Evolutionary conservation across 2,797 vertebrate species (phyloP).

Genomic region (Chaenodraco wilsoni): DNA sequence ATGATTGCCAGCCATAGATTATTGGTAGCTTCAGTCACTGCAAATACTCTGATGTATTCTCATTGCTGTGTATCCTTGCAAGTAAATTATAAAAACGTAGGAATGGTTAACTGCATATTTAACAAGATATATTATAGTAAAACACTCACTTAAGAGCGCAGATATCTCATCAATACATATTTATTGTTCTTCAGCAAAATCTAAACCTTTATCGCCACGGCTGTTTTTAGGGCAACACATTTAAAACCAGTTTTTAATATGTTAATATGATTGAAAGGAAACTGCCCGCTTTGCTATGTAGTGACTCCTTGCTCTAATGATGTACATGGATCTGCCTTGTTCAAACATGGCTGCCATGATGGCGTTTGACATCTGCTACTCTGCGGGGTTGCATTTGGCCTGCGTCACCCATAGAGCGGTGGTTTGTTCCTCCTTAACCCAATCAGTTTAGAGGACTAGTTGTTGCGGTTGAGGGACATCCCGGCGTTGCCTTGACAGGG

Average conservation of each 20-base stretch:
- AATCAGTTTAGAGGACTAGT: slow-evolving; percentile 1
- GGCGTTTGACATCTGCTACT: slow-evolving; percentile 69
- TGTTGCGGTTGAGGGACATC: slow-evolving; percentile 16
- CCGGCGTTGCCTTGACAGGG: background rate
- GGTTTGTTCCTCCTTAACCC: slow-evolving; percentile 39
- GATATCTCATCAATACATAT: background rate
- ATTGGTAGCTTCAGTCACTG: background rate
- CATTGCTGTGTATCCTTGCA: background rate
- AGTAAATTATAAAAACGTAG: background rate
- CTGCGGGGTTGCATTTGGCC: slow-evolving; percentile 55
- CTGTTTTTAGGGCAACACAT: background rate
- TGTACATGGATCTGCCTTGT: slow-evolving; percentile 36
- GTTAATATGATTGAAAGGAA: slow-evolving; percentile 2
- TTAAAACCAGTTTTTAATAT: slow-evolving; percentile 3
- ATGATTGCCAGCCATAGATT: background rate
- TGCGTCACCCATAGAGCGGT: slow-evolving; percentile 31
- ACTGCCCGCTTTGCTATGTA: slow-evolving; percentile 5
- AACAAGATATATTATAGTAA: background rate
- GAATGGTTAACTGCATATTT: background rate
- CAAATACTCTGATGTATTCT: background rate
- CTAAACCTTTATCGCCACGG: background rate
- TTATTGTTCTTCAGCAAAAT: background rate
- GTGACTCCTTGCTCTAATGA: slow-evolving; percentile 5
- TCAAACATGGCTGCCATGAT: slow-evolving; percentile 56
- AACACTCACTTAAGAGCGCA: background rate